Evolutionary conservation across 2,888 invertebrate species (phyloP).

Genomic region (Catocala fraxini): DNA sequence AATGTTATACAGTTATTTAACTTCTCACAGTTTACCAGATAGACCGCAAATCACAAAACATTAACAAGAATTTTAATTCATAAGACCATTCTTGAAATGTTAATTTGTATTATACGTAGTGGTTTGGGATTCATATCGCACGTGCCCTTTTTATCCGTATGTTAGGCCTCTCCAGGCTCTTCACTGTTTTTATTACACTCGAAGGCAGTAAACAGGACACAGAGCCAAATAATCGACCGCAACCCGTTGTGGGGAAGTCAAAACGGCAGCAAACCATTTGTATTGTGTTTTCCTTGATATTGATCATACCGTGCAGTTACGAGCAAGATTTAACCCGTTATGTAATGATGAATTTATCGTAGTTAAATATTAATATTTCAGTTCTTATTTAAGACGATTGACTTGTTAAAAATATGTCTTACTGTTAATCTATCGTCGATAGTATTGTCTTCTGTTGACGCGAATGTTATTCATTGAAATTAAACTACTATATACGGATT

Average conservation of each 20-base stretch:
- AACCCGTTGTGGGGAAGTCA: constrained; percentile 6
- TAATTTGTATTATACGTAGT: not conserved
- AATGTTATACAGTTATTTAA: too few relatives aligned
- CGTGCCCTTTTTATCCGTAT: not conserved
- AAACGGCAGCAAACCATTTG: constrained; percentile 11
- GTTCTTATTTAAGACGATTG: too few relatives aligned
- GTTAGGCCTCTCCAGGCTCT: not conserved
- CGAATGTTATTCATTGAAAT: too few relatives aligned
- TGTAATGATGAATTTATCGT: not conserved
- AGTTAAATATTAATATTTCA: too few relatives aligned
- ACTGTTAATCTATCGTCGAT: too few relatives aligned
- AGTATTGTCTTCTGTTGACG: too few relatives aligned
- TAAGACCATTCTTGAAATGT: too few relatives aligned
- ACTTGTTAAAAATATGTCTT: too few relatives aligned
- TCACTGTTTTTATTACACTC: not conserved
- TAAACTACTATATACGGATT: too few relatives aligned
- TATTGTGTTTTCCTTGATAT: constrained; percentile 10
- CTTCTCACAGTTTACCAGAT: too few relatives aligned
- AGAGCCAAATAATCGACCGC: constrained; percentile 13
- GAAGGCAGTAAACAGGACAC: constrained; percentile 10
- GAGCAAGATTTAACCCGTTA: not conserved
- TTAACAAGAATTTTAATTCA: too few relatives aligned
- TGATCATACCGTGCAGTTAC: constrained; percentile 6
- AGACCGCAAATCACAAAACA: too few relatives aligned
- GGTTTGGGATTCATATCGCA: not conserved